Evolutionary conservation across 2,797 vertebrate species (phyloP).

Genomic region (Cottoperca gobio): DNA sequence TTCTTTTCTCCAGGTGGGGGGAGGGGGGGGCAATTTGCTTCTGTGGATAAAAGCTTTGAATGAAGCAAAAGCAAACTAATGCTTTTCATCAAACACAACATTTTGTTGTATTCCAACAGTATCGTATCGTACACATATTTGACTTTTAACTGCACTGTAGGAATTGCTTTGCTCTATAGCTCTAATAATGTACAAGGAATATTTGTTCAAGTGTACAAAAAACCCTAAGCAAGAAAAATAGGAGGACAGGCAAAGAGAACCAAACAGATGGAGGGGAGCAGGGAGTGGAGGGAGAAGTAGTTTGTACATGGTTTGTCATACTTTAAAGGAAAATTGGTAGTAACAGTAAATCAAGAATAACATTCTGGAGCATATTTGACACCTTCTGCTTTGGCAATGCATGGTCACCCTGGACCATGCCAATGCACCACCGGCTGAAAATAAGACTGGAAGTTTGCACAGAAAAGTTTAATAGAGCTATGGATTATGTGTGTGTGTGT

Average conservation of each 20-base stretch:
- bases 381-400: slow-evolving; percentile 18
- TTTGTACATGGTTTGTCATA: slow-evolving; percentile 16
- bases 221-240: slow-evolving; percentile 1
- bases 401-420: not conserved
- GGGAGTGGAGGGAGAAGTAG: not conserved
- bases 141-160: not conserved
- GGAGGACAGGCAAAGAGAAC: slow-evolving; percentile 2
- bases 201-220: slow-evolving; percentile 6
- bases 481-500: not conserved
- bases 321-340: slow-evolving; percentile 17
- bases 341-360: slow-evolving; percentile 1
- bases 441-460: not conserved
- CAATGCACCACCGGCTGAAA: slow-evolving; percentile 8
- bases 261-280: slow-evolving; percentile 16
- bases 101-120: slow-evolving; percentile 28
- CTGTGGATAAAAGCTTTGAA: slow-evolving; percentile 37
- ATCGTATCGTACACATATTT: slow-evolving; percentile 8
- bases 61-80: slow-evolving; percentile 38
- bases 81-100: slow-evolving; percentile 39
- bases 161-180: not conserved
- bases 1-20: not conserved
- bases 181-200: not conserved
- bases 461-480: not conserved
- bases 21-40: slow-evolving; percentile 24
- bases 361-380: slow-evolving; percentile 14